Conservation (phyloP, 2,797 vertebrate species). For the Neosilurus mollespiculum region DNA sequence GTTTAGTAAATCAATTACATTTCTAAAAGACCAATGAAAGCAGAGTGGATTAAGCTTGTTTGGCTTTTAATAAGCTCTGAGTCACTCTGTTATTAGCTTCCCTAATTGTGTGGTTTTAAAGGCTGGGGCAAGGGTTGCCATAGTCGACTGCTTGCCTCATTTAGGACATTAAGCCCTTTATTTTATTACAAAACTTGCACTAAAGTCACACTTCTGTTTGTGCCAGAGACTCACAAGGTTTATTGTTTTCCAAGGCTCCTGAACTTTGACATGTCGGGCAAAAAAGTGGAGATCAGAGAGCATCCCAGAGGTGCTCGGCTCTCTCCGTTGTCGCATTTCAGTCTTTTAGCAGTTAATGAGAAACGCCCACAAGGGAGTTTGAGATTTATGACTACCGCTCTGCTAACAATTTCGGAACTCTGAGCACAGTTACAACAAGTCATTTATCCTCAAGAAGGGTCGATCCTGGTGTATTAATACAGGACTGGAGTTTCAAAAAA, state of each 20-base stretch:
- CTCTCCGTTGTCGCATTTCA: slow-evolving; percentile 9
- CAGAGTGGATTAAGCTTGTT: slow-evolving; percentile 62
- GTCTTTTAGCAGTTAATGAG: slow-evolving; percentile 72
- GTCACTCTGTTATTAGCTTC: slow-evolving; percentile 64
- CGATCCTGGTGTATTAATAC: slow-evolving; percentile 24
- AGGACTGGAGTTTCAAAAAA: not conserved
- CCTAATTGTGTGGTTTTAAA: slow-evolving; percentile 67
- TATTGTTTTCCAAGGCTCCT: slow-evolving; percentile 53
- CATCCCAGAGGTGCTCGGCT: slow-evolving; percentile 48
- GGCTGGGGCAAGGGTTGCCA: slow-evolving; percentile 59
- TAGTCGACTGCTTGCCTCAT: slow-evolving; percentile 59
- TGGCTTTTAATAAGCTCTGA: slow-evolving; percentile 65
- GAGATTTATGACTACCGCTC: slow-evolving; percentile 73
- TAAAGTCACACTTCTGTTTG: not conserved
- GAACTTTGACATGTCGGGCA: slow-evolving; percentile 54
- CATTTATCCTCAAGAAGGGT: slow-evolving; percentile 62
- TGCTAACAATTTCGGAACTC: slow-evolving; percentile 72
- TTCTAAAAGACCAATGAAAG: slow-evolving; percentile 58
- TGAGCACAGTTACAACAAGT: slow-evolving; percentile 65
- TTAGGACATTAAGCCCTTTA: slow-evolving; percentile 61
- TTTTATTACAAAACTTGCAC: slow-evolving; percentile 37
- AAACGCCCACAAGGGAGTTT: slow-evolving; percentile 55
- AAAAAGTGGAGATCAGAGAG: slow-evolving; percentile 33
- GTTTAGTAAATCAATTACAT: slow-evolving; percentile 64
- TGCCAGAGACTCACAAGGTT: slow-evolving; percentile 59